Conservation (phyloP, 2,113 vertebrate genomes). For the Guaruba guarouba region DNA sequence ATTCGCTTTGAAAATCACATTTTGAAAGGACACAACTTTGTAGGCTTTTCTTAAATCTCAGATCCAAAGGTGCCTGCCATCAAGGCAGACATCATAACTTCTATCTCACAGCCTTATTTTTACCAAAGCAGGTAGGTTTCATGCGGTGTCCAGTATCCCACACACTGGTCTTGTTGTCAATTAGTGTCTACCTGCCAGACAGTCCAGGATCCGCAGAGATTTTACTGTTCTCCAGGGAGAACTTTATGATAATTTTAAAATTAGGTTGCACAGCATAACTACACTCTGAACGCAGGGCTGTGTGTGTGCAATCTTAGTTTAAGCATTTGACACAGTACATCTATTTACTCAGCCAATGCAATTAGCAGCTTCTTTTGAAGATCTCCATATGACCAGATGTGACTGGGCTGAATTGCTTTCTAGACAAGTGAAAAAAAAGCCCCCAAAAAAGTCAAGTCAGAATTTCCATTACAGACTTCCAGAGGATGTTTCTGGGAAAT, state of each 20-base stretch:
- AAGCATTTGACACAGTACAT: not conserved
- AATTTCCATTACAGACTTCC: not conserved
- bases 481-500: not conserved
- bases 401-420: not conserved
- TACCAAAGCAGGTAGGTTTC: not conserved
- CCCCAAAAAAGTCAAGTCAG: not conserved
- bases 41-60: not conserved
- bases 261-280: not conserved
- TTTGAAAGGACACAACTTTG: not conserved
- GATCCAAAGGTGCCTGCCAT: not conserved
- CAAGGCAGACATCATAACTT: not conserved
- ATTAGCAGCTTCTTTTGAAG: not conserved
- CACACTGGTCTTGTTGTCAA: not conserved
- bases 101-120: not conserved
- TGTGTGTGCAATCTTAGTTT: not conserved
- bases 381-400: rapidly evolving
- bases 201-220: not conserved
- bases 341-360: not conserved
- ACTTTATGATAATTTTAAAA: not conserved
- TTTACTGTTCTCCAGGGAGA: not conserved
- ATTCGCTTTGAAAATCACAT: not conserved
- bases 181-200: not conserved
- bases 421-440: not conserved
- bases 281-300: not conserved
- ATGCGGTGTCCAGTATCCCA: not conserved